Evolutionary conservation across 2,888 invertebrate genomes (phyloP).

Genomic region (Syritta pipiens): DNA sequence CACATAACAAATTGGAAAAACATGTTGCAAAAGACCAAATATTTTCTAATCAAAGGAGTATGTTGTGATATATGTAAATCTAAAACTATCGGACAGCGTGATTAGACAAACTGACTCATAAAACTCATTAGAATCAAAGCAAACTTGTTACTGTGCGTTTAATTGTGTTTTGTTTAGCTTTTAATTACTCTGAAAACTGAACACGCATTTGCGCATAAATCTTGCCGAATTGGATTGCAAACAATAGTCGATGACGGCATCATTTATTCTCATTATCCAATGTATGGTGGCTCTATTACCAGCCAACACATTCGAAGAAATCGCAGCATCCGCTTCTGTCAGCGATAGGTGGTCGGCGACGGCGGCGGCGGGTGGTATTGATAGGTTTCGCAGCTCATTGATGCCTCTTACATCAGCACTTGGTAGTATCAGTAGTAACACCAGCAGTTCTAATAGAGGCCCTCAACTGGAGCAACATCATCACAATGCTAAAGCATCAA

Average conservation of each 20-base stretch:
- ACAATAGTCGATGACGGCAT: constrained; percentile 72
- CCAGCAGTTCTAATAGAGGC: constrained; percentile 23
- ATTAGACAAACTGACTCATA: too few species aligned
- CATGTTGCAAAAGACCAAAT: too few species aligned
- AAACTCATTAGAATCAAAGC: constrained; percentile 1
- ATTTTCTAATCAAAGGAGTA: too few species aligned
- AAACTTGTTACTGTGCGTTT: neutral
- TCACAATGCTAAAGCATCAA: constrained; percentile 55
- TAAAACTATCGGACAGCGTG: too few species aligned
- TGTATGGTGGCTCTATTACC: constrained; percentile 71
- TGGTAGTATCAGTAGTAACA: constrained; percentile 20
- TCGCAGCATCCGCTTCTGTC: constrained; percentile 38
- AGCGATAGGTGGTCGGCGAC: constrained; percentile 46
- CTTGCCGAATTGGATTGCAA: constrained; percentile 49
- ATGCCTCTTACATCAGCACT: constrained; percentile 65
- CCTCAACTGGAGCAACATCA: constrained; percentile 17
- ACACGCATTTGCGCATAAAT: constrained; percentile 7
- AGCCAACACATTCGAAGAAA: constrained; percentile 70
- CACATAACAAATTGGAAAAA: too few species aligned
- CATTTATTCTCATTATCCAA: constrained; percentile 68
- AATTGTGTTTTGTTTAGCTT: neutral
- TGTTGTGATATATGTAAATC: too few species aligned
- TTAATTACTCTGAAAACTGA: constrained; percentile 2
- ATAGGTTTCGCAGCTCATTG: constrained; percentile 68
- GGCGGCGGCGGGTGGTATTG: constrained; percentile 44